Percentiles rank a stretch among this genome's conserved stretches.
Conservation (phyloP, 1,140 invertebrate genomes). For the Procambarus virginalis region DNA sequence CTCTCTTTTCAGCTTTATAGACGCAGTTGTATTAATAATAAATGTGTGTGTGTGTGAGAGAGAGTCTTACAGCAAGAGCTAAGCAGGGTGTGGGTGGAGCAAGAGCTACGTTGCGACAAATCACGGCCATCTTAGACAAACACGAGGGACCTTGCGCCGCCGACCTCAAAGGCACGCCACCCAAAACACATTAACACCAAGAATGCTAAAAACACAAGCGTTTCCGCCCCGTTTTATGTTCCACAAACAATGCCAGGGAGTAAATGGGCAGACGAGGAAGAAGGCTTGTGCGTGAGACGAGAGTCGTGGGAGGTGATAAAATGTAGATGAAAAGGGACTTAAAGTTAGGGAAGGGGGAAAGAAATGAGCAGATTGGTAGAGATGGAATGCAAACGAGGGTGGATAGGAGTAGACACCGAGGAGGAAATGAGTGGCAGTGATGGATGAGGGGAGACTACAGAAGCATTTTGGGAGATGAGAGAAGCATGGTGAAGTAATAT, state of each 20-base stretch:
- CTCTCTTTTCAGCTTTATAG: too few species aligned
- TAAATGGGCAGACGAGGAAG: not conserved
- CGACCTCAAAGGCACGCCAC: conserved; percentile 17
- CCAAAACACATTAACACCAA: conserved; percentile 41
- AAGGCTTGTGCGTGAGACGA: not conserved
- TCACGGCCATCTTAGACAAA: conserved; percentile 39
- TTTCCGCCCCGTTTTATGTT: conserved; percentile 48
- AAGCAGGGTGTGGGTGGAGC: not conserved
- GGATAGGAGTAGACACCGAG: not conserved
- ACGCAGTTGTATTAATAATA: too few species aligned
- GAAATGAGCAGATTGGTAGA: not conserved
- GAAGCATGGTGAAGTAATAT: not conserved
- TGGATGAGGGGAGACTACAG: not conserved
- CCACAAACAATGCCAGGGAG: conserved; percentile 40
- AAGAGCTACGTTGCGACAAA: conserved; percentile 6
- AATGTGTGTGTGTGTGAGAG: not conserved
- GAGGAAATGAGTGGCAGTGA: not conserved
- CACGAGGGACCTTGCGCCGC: conserved; percentile 10
- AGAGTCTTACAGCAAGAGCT: not conserved
- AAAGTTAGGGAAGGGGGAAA: not conserved
- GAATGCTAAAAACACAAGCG: conserved; percentile 28
- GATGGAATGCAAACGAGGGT: not conserved
- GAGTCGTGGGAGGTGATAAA: not conserved
- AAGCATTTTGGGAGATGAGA: not conserved
- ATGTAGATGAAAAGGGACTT: not conserved